These are phyloP conservation scores for Crossaster papposus DNA, from an alignment of 53 echinoderm and acorn worm species.

Conservation along the genomic window DNA sequence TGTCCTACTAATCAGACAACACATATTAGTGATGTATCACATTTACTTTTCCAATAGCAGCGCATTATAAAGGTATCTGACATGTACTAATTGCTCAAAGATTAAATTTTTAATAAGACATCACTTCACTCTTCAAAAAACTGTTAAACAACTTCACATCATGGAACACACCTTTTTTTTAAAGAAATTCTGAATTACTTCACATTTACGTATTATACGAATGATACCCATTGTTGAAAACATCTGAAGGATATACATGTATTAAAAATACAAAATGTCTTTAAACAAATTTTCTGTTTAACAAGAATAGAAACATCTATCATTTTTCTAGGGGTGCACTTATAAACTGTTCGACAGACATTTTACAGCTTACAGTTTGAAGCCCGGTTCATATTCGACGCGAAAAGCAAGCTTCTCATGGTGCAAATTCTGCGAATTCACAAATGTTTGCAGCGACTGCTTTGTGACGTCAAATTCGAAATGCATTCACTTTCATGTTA, in stretches of 20 bases:
- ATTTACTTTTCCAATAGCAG: no score
- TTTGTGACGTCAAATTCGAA: no score
- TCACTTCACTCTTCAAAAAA: background rate
- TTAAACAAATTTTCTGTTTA: background rate
- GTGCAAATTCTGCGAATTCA: no score
- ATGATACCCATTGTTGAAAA: background rate
- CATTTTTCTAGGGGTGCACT: background rate
- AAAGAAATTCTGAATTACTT: background rate
- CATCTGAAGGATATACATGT: background rate
- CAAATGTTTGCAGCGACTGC: no score
- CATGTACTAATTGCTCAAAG: background rate
- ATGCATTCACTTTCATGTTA: no score
- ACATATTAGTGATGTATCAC: no score
- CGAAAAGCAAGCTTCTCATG: no score
- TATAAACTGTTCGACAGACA: background rate
- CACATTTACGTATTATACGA: background rate
- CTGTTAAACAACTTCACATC: background rate
- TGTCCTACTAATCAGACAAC: no score
- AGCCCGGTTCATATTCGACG: no score
- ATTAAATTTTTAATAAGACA: background rate
- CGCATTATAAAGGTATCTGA: no score
- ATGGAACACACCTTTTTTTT: background rate
- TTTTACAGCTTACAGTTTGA: background rate
- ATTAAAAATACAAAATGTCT: constrained; percentile 1
- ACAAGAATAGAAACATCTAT: background rate